Percentiles rank a stretch among this genome's conserved stretches.
These are phyloP conservation scores for Leptestheria dahalacensis DNA, from an alignment of 1,140 invertebrate genomes.

Conservation along the genomic window DNA sequence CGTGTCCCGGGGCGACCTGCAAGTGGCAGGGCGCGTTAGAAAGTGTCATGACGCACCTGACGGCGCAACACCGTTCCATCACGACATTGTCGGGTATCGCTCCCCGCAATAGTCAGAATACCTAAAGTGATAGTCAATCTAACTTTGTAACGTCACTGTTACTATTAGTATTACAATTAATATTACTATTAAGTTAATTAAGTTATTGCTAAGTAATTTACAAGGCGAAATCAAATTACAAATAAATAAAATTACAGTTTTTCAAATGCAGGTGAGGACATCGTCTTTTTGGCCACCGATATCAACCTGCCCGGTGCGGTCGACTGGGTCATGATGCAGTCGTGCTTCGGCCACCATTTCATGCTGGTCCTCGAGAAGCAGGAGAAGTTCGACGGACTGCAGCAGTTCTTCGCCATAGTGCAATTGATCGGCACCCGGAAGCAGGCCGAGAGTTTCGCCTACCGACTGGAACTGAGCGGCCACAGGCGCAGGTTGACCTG, in stretches of 20 bases:
- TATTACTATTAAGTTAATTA: too few species aligned
- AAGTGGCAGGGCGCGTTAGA: constrained; percentile 95
- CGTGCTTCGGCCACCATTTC: constrained; percentile 96
- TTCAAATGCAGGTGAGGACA: constrained; percentile 82
- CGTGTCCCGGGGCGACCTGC: constrained; percentile 95
- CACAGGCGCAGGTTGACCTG: constrained; percentile 67
- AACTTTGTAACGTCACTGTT: too few species aligned
- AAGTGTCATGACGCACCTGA: constrained; percentile 93
- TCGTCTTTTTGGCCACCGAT: constrained; percentile 97
- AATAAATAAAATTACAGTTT: too few species aligned
- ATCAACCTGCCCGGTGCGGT: constrained; percentile 98
- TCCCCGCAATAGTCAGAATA: not conserved
- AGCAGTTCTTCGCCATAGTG: constrained; percentile 98
- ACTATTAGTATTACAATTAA: too few species aligned
- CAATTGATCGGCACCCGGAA: constrained; percentile 96
- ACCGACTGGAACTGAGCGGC: constrained; percentile 90
- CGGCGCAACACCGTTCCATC: constrained; percentile 96
- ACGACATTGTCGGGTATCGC: constrained; percentile 48
- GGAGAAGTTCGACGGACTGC: constrained; percentile 92
- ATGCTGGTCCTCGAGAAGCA: constrained; percentile 99
- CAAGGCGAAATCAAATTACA: not conserved
- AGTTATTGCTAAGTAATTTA: constrained; percentile 1
- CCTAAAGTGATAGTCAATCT: too few species aligned
- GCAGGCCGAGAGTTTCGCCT: constrained; percentile 97
- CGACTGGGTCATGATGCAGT: constrained; percentile 99